Evolutionary conservation across 2,113 vertebrate genomes (phyloP), one percentile per base, ranked within the genome.

Genomic region (Papio anubis): DNA sequence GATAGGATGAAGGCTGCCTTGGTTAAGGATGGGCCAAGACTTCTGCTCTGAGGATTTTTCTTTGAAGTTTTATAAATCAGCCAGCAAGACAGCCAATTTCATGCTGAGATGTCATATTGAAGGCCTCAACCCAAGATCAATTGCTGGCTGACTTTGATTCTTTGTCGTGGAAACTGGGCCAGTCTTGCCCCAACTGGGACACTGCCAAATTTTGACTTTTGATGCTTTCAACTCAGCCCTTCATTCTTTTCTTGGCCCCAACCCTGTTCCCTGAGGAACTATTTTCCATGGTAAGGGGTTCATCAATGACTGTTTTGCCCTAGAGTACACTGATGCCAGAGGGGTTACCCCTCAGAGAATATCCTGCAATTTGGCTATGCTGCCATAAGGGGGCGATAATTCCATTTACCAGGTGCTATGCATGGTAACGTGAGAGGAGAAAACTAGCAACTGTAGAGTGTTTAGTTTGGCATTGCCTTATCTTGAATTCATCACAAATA

Each of bases 311-410:
- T 8, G 0, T 70, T 95, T 38, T 78, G 78, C 57, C 2, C 11
- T 78, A 3, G 0, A 6, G 2, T 23, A 3, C 10, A n/a, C n/a
- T 4, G 5, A 48, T 27, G 20, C 9, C 82, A 80, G 9, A 57
- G 0, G 21, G 48, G 14, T 78, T n/a, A 18, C 18, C 2, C 4
- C 35, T 3, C 4, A 35, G 25, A 88, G 79, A 93, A 32, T 59
- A 90, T 55, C 80, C 90, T 98, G 96, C 85, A 97, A 96, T 96
- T 88, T 97, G 85, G 5, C 72, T 59, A 9, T 79, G 32, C 17
- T 88, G 17, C 88, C 96, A 52, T 75, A 86, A 93, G 96, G 97
- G 75, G 90, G 93, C 14, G 3, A 32, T 92, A 43, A 73, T 93
- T 95, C 50, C 75, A 45, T 11, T 8, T 40, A 55, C 38, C n/a